phyloP scores from a whole-genome alignment of 2,113 vertebrate species.

The Euleptes europaea region DNA sequence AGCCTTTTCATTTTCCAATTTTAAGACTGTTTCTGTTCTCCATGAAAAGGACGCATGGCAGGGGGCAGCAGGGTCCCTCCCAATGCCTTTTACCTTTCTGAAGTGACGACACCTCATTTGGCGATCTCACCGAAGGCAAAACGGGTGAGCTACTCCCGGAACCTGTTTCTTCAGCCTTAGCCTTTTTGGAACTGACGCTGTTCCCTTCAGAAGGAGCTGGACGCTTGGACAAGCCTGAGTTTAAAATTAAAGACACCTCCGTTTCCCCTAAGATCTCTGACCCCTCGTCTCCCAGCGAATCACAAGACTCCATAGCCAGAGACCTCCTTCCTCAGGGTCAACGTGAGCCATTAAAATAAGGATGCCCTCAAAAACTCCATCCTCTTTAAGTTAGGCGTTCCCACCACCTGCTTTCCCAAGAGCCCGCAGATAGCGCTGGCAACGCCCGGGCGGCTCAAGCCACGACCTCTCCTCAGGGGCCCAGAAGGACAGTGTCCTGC shows the following conservation, averaged over 20 bases:
- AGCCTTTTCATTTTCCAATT: neutral
- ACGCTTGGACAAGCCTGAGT: slow-evolving; percentile 69
- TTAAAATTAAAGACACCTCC: slow-evolving; percentile 21
- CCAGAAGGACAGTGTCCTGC: no score
- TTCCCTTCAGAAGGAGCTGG: slow-evolving; percentile 63
- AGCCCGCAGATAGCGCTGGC: no score
- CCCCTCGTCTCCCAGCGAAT: neutral
- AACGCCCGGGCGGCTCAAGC: no score
- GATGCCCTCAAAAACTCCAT: no score
- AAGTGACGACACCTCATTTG: slow-evolving; percentile 41
- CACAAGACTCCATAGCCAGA: neutral
- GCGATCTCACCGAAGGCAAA: slow-evolving; percentile 37
- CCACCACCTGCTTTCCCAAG: no score
- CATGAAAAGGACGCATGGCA: neutral
- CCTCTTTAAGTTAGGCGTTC: no score
- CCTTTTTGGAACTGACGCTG: slow-evolving; percentile 72
- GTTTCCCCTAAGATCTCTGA: neutral
- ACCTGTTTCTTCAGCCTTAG: slow-evolving; percentile 68
- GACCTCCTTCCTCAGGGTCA: neutral
- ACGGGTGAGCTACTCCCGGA: slow-evolving; percentile 36
- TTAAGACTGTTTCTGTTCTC: neutral
- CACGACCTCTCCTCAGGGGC: no score
- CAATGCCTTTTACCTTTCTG: slow-evolving; percentile 45
- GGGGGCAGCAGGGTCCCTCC: neutral
- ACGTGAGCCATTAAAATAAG: no score